Percentiles rank a stretch among this genome's conserved stretches.
These are phyloP conservation scores for Buphagus erythrorhynchus DNA, from an alignment of 2,797 vertebrate genomes.

Conservation along the genomic window DNA sequence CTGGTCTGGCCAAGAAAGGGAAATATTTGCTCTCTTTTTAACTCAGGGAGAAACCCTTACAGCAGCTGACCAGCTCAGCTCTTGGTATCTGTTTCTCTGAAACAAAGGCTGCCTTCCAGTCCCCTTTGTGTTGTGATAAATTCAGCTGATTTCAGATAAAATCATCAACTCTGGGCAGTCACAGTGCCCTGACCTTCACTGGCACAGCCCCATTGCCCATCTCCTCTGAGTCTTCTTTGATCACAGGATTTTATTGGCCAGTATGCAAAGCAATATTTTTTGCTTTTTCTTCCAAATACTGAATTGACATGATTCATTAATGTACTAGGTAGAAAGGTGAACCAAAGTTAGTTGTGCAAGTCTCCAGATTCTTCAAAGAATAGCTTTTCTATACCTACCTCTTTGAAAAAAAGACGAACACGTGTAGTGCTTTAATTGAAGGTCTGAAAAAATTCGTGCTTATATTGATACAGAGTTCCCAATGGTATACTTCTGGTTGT, in stretches of 20 bases:
- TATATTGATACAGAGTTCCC: slow-evolving; percentile 25
- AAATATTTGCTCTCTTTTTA: background rate
- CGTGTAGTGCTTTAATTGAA: background rate
- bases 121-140: background rate
- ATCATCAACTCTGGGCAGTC: background rate
- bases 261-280: background rate
- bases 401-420: slow-evolving; percentile 28
- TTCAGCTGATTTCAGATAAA: background rate
- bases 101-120: background rate
- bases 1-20: background rate
- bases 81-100: background rate
- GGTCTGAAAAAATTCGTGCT: slow-evolving; percentile 43
- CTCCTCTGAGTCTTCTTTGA: background rate
- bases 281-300: background rate
- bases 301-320: background rate
- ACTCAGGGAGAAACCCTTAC: background rate
- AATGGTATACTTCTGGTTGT: background rate
- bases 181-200: background rate
- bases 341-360: background rate
- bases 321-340: background rate
- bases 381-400: background rate
- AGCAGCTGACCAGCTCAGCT: background rate
- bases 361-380: background rate
- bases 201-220: accelerated
- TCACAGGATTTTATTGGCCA: background rate